These are phyloP conservation scores for Pimephales promelas DNA, from an alignment of 2,113 vertebrate genomes.

Conservation along the genomic window DNA sequence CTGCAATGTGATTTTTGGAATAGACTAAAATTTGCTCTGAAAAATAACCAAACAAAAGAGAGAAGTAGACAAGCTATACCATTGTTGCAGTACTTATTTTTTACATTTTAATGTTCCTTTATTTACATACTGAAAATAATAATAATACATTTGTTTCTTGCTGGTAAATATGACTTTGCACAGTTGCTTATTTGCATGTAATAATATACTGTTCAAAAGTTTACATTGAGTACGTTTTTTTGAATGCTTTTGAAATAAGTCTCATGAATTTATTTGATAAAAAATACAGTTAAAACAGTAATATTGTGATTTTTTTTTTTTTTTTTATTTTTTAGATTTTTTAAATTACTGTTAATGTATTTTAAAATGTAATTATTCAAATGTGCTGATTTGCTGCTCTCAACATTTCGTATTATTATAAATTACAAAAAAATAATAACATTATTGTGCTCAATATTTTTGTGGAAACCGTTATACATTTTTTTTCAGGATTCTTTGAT, in stretches of 20 bases:
- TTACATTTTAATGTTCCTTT: background rate
- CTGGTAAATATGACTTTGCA: background rate
- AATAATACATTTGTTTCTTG: background rate
- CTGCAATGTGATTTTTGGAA: background rate
- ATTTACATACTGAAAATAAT: background rate
- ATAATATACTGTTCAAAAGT: background rate
- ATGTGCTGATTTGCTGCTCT: background rate
- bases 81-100: background rate
- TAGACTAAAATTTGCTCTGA: background rate
- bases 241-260: too few species aligned
- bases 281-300: background rate
- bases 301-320: background rate
- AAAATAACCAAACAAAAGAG: background rate
- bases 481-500: too few species aligned
- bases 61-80: background rate
- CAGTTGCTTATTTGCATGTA: background rate
- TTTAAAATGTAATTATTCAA: too few species aligned
- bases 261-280: too few species aligned
- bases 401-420: too few species aligned
- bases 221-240: background rate
- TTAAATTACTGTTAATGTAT: too few species aligned
- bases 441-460: too few species aligned
- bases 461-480: too few species aligned
- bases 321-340: too few species aligned
- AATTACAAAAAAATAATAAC: too few species aligned